Evolutionary conservation across 92 coral and sea anemone species (phyloP).

Genomic region (Bergia sp.): DNA sequence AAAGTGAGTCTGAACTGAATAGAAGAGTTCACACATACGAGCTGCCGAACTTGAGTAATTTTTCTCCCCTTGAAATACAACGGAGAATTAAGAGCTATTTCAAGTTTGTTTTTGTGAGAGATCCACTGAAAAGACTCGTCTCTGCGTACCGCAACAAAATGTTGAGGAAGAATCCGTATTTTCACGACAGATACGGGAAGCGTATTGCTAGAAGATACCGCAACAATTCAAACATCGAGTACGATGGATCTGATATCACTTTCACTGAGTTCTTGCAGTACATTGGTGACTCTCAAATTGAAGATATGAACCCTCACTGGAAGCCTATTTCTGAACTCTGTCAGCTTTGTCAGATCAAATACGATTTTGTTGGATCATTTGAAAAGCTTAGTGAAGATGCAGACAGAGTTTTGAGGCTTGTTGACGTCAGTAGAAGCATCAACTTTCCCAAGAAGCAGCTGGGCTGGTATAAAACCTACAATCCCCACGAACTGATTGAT

Average conservation of each 20-base stretch:
- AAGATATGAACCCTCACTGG: constrained; percentile 57
- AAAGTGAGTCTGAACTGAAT: constrained; percentile 7
- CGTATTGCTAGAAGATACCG: constrained; percentile 26
- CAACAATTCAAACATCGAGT: neutral
- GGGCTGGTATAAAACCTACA: constrained; percentile 16
- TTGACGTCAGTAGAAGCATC: constrained; percentile 10
- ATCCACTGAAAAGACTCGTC: constrained; percentile 49
- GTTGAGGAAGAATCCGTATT: neutral
- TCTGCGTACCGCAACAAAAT: constrained; percentile 57
- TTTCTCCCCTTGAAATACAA: neutral
- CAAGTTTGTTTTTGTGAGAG: constrained; percentile 56
- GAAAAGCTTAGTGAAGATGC: constrained; percentile 43
- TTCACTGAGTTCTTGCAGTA: constrained; percentile 49
- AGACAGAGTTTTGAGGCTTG: neutral
- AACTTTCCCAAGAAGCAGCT: constrained; percentile 46
- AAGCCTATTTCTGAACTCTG: constrained; percentile 54
- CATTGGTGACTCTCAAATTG: constrained; percentile 10
- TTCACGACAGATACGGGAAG: constrained; percentile 31
- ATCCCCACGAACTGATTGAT: neutral
- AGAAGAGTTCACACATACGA: constrained; percentile 27
- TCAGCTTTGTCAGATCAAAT: constrained; percentile 46
- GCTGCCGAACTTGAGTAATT: constrained; percentile 31
- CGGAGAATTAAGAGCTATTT: constrained; percentile 21
- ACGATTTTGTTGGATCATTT: constrained; percentile 54
- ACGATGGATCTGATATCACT: constrained; percentile 38